Evolutionary conservation across 2,113 vertebrate species (phyloP).

Genomic region (Oplegnathus fasciatus): DNA sequence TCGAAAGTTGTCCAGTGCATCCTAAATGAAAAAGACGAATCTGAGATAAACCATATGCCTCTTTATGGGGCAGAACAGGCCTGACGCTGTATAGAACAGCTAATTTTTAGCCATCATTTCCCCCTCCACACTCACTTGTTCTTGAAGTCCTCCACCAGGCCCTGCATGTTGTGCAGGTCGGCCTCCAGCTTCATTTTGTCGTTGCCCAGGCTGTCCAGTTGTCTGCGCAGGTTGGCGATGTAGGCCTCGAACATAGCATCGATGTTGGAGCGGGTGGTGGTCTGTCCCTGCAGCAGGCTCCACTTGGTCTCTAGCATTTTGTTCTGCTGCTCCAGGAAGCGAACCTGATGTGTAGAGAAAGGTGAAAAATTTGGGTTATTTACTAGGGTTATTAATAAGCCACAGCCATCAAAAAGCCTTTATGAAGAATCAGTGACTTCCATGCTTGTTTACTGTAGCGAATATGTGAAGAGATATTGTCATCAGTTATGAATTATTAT

Average conservation of each 20-base stretch:
- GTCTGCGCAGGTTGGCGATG: slow-evolving; percentile 89
- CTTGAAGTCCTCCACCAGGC: slow-evolving; percentile 96
- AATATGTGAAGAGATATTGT: background rate
- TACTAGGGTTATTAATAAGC: background rate
- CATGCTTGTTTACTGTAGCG: background rate
- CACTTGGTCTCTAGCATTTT: slow-evolving; percentile 99
- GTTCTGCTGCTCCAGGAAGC: slow-evolving; percentile 98
- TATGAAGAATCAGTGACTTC: background rate
- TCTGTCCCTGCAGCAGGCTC: slow-evolving; percentile 93
- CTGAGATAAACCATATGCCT: background rate
- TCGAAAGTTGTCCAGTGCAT: background rate
- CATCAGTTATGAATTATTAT: background rate
- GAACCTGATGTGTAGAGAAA: slow-evolving; percentile 82
- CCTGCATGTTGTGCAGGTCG: slow-evolving; percentile 93
- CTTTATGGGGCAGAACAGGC: background rate
- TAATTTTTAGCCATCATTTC: no score
- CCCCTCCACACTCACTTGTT: slow-evolving; percentile 88
- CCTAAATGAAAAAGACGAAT: background rate
- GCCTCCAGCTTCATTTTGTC: slow-evolving; percentile 94
- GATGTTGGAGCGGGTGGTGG: slow-evolving; percentile 85
- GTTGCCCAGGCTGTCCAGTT: slow-evolving; percentile 88
- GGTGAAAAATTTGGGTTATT: background rate
- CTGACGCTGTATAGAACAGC: background rate
- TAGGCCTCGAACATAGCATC: slow-evolving; percentile 92
- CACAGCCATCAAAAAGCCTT: background rate